phyloP scores from a whole-genome alignment of 1,140 invertebrate genomes.

The Meloidogyne chitwoodi region DNA sequence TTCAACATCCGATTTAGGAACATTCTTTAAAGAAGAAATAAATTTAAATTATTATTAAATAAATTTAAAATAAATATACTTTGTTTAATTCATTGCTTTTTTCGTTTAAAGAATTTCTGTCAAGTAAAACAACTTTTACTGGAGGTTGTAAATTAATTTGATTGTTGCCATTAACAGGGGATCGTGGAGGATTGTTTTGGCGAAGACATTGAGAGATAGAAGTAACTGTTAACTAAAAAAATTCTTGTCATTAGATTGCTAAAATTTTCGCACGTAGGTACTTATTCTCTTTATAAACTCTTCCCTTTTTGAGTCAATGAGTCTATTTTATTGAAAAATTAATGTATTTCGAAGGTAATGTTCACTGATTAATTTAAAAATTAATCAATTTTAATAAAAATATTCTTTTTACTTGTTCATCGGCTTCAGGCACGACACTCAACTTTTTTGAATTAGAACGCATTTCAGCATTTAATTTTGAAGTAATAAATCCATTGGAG shows the following conservation, averaged over 20 bases:
- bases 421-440: slow-evolving; percentile 37
- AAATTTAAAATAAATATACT: not conserved
- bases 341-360: too few relatives aligned
- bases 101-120: not conserved
- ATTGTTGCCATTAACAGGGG: not conserved
- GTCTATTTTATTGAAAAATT: too few relatives aligned
- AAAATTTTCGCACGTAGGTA: too few relatives aligned
- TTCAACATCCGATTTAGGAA: not conserved
- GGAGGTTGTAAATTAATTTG: not conserved
- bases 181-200: not conserved
- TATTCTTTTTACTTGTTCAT: slow-evolving; percentile 34
- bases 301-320: too few relatives aligned
- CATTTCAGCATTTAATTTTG: slow-evolving; percentile 3
- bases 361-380: too few relatives aligned
- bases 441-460: slow-evolving; percentile 39
- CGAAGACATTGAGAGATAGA: slow-evolving; percentile 17
- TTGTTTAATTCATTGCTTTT: not conserved
- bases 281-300: too few relatives aligned
- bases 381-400: not conserved
- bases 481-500: not conserved
- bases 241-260: not conserved
- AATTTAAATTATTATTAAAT: too few relatives aligned
- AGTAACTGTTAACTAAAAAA: slow-evolving; percentile 18
- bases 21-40: not conserved
- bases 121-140: not conserved